Evolutionary conservation across 2,113 vertebrate genomes (phyloP).

Genomic region (Cephalophus harveyi): DNA sequence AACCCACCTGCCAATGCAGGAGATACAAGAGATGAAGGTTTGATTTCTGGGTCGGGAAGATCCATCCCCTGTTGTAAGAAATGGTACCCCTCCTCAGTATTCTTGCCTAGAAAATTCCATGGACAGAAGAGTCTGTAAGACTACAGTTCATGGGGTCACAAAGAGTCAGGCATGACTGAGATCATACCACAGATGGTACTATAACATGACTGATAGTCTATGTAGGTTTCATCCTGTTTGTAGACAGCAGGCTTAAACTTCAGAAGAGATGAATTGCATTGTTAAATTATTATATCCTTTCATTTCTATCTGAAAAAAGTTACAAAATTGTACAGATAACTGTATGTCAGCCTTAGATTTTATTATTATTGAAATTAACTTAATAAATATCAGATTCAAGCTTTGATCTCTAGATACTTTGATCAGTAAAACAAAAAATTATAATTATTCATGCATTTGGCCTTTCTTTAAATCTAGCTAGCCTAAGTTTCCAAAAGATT

Average conservation of each 20-base stretch:
- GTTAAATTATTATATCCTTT: constrained; percentile 31
- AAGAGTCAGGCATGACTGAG: neutral
- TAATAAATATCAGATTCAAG: constrained; percentile 20
- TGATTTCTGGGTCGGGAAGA: neutral
- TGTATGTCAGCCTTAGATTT: neutral
- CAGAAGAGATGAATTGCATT: neutral
- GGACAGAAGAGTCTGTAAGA: neutral
- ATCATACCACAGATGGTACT: neutral
- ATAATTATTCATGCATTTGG: constrained; percentile 24
- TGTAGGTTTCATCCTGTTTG: neutral
- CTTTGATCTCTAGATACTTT: constrained; percentile 36
- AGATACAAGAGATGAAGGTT: neutral
- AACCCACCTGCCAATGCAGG: neutral
- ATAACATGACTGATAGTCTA: neutral
- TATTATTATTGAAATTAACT: constrained; percentile 31
- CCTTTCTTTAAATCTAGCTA: constrained; percentile 25
- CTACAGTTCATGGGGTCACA: neutral
- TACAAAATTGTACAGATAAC: neutral
- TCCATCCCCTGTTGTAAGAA: neutral
- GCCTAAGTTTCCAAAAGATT: constrained; percentile 3
- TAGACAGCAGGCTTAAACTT: neutral
- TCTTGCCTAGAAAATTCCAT: neutral
- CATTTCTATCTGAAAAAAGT: neutral
- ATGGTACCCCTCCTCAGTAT: neutral
- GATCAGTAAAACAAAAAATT: constrained; percentile 19